Percentiles rank a stretch among this genome's conserved stretches.
These are phyloP conservation scores for Xiphophorus maculatus DNA, from an alignment of 2,113 vertebrate genomes.

Conservation along the genomic window DNA sequence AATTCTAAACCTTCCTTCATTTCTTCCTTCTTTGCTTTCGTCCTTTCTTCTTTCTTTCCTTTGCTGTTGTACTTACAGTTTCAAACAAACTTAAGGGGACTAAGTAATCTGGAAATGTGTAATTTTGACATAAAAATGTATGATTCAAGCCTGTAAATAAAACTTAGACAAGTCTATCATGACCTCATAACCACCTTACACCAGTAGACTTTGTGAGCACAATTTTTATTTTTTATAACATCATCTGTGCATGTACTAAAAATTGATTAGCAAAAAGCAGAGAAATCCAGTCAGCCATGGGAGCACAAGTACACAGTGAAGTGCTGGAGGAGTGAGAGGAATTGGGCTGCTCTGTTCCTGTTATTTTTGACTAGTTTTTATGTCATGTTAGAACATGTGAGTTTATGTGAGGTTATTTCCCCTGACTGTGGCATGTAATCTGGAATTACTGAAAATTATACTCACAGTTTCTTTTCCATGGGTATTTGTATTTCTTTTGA, in stretches of 20 bases:
- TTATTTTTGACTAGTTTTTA: constrained; percentile 39
- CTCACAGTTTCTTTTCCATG: neutral
- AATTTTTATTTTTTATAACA: constrained; percentile 5
- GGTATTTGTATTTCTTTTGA: neutral
- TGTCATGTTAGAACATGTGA: constrained; percentile 21
- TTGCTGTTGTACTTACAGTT: neutral
- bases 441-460: neutral
- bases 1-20: neutral
- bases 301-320: constrained; percentile 37
- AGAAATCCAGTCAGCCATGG: constrained; percentile 34
- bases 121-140: no score
- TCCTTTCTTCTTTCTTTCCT: no score
- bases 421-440: constrained; percentile 8
- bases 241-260: constrained; percentile 3
- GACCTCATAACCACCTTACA: neutral
- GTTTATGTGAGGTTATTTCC: constrained; percentile 4
- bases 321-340: constrained; percentile 28
- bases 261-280: constrained; percentile 18
- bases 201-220: neutral
- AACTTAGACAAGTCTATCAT: no score
- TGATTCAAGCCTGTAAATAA: no score
- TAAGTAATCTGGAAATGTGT: no score
- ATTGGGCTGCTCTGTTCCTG: constrained; percentile 29
- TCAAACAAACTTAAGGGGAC: neutral
- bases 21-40: no score